Evolutionary conservation across 35 echinoderm and acorn worm species (phyloP).

Genomic region (Antedon bifida): DNA sequence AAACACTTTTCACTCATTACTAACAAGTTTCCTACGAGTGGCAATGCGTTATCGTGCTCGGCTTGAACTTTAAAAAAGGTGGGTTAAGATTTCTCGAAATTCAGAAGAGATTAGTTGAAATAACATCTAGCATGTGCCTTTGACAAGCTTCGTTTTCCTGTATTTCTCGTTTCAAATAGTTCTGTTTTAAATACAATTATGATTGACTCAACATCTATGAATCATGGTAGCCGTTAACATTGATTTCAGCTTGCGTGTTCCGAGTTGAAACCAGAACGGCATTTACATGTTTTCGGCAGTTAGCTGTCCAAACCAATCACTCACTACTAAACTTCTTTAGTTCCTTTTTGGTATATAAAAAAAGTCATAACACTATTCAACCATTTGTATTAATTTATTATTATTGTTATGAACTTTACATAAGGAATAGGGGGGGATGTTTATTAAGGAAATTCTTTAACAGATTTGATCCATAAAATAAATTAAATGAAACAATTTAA

Average conservation of each 20-base stretch:
- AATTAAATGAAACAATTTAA: background rate
- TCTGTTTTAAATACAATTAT: background rate
- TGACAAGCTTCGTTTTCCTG: background rate
- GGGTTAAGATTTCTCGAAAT: background rate
- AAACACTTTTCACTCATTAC: background rate
- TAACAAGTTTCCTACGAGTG: background rate
- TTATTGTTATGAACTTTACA: too few species aligned
- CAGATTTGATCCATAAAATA: background rate
- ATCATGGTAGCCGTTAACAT: background rate
- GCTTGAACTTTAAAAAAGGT: background rate
- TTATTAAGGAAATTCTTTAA: background rate
- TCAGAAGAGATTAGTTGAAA: background rate
- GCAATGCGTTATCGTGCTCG: background rate
- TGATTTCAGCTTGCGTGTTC: background rate
- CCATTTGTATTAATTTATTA: too few species aligned
- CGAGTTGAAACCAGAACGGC: background rate
- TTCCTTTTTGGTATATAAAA: too few species aligned
- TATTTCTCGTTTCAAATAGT: background rate
- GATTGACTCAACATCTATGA: background rate
- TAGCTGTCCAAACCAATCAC: background rate
- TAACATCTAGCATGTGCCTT: background rate
- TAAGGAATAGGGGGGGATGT: background rate
- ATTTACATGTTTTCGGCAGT: background rate
- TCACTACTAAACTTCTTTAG: background rate
- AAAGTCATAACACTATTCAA: too few species aligned